These are phyloP conservation scores for Penaeus indicus DNA, from an alignment of 1,140 invertebrate species.

Conservation along the genomic window DNA sequence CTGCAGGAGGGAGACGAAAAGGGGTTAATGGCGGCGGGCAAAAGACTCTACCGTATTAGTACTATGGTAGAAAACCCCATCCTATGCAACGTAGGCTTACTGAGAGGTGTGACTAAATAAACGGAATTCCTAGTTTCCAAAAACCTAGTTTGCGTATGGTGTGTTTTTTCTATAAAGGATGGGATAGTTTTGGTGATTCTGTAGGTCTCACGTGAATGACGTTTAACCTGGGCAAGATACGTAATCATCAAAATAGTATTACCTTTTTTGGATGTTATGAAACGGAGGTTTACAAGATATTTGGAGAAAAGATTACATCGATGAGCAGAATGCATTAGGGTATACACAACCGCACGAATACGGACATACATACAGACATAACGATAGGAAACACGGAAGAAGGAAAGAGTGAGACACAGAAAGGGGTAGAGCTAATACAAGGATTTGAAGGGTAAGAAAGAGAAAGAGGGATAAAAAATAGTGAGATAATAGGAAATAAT, in stretches of 20 bases:
- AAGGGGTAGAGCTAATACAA: background rate
- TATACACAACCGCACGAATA: background rate
- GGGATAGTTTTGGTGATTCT: too few species aligned
- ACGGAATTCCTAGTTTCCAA: background rate
- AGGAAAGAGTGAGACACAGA: background rate
- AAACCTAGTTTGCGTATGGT: background rate
- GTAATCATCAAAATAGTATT: too few species aligned
- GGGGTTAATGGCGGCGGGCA: background rate
- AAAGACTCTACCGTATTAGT: background rate
- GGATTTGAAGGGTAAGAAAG: too few species aligned
- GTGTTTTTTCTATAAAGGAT: background rate
- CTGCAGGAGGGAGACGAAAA: constrained; percentile 1
- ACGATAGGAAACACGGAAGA: constrained; percentile 12
- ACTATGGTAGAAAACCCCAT: background rate
- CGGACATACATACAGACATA: background rate
- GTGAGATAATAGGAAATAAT: too few species aligned
- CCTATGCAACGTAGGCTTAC: background rate
- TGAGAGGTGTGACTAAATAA: background rate
- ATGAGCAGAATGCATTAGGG: background rate
- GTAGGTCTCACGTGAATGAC: too few species aligned
- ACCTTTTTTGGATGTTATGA: too few species aligned
- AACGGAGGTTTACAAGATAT: too few species aligned
- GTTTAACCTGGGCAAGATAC: too few species aligned
- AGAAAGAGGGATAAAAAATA: too few species aligned
- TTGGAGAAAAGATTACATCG: too few species aligned